A percentile compares a stretch with the other conserved stretches of the same genome.
phyloP scores from a whole-genome alignment of 2,888 invertebrate genomes.

The Lepidonotus clava region DNA sequence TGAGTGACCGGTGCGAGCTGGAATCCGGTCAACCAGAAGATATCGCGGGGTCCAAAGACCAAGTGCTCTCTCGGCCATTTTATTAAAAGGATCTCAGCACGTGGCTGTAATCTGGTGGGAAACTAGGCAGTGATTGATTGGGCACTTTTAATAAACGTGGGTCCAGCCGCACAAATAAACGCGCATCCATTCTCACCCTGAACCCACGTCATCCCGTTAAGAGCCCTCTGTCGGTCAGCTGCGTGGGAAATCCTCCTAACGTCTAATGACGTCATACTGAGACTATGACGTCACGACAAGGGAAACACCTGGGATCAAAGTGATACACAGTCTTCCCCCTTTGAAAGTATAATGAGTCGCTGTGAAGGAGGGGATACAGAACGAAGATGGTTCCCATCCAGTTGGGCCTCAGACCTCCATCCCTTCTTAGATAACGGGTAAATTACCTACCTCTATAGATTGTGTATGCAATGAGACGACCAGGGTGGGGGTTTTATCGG shows the following conservation, averaged over 20 bases:
- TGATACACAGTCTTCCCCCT: too few relatives aligned
- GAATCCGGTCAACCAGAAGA: constrained; percentile 3
- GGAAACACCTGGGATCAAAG: too few relatives aligned
- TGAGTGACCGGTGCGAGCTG: not conserved
- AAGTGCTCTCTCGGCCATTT: not conserved
- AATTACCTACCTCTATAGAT: not conserved
- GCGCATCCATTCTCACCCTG: too few relatives aligned
- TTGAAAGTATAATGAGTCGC: not conserved
- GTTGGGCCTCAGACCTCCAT: too few relatives aligned
- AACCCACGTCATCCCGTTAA: too few relatives aligned
- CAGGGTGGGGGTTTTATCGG: not conserved
- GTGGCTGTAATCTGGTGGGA: constrained; percentile 1
- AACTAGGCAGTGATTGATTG: not conserved
- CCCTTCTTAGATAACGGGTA: constrained; percentile 35
- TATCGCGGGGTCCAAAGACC: not conserved
- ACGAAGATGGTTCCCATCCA: too few relatives aligned
- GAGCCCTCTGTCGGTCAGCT: not conserved
- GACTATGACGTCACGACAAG: not conserved
- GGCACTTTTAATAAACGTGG: not conserved
- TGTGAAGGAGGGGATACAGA: too few relatives aligned
- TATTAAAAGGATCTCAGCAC: constrained; percentile 4
- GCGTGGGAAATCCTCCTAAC: not conserved
- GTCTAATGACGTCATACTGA: too few relatives aligned
- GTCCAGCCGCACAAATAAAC: too few relatives aligned
- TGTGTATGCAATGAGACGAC: not conserved